Evolutionary conservation across 2,797 vertebrate genomes (phyloP), one percentile per base, ranked within the genome.

Genomic region (Falco biarmicus): DNA sequence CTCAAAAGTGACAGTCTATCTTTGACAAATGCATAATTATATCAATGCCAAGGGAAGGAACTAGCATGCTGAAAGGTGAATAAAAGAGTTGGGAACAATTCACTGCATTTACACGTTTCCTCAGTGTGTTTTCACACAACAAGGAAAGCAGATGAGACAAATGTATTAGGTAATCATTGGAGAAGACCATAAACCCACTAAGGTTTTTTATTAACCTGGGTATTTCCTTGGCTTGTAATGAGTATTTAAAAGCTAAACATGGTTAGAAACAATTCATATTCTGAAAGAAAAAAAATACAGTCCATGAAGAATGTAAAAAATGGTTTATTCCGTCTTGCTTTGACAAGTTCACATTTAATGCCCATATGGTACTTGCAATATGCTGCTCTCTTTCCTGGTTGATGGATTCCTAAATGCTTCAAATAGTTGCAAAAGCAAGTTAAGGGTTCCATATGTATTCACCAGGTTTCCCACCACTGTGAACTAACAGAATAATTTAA

Each of bases 41-140:
- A 97, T 98, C 98, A 97, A 97, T 97, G 98, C 97, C 97, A 98
- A 97, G 98, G 98, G 98, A 98, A 98, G 98, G 98, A 98, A 98
- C 98, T 98, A 95, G 93, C 92, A 94, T 95, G 96, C 97, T 98
- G 98, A 98, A 98, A 98, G 97, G 97, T 98, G 97, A 97, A 98
- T 97, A 96, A 96, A 97, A 93, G 97, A 96, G 91, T 92, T 97
- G 97, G 97, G 97, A 98, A 98, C 98, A 98, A 98, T 98, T 97
- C 89, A 28, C 95, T 97, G 96, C 93, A 80, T 97, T 98, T 98
- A 95, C 97, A 98, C 97, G 61, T 97, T 98, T 98, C 98, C 98
- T 98, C 88, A 57, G 81, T 95, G 96, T 98, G 96, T 98, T 98
- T 98, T 97, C 96, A 97, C 95, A 98, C 96, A 97, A 96, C 94